Conservation (phyloP, 2,888 invertebrate genomes). For the Spilosoma lubricipeda region DNA sequence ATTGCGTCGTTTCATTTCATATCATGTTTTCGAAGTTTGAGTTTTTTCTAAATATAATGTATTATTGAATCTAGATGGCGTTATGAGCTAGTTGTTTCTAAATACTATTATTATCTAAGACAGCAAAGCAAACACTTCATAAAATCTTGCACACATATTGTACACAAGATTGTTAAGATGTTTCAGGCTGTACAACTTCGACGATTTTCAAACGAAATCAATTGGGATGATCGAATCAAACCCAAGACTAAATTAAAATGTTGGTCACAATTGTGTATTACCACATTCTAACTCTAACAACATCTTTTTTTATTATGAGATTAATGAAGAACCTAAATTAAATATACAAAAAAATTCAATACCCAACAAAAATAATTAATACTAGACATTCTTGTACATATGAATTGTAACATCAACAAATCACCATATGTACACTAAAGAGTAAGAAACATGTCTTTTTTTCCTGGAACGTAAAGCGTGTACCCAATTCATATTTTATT, state of each 20-base stretch:
- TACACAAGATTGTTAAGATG: neutral
- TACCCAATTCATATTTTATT: neutral
- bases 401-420: neutral
- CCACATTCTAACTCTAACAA: neutral
- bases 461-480: neutral
- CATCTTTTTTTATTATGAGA: too few species aligned
- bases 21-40: too few species aligned
- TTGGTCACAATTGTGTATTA: neutral
- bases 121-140: neutral
- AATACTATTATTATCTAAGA: neutral
- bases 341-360: neutral
- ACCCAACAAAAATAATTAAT: neutral
- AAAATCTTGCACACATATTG: neutral
- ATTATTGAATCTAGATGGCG: too few species aligned
- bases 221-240: too few species aligned
- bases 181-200: neutral
- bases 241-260: neutral
- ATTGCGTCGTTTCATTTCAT: conserved; percentile 31
- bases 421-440: neutral
- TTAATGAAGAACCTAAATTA: neutral
- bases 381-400: too few species aligned
- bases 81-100: too few species aligned
- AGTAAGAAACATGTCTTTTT: neutral
- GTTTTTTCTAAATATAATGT: too few species aligned
- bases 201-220: neutral